These are phyloP conservation scores for Callocephalon fimbriatum DNA, from an alignment of 2,113 vertebrate species.

Conservation along the genomic window DNA sequence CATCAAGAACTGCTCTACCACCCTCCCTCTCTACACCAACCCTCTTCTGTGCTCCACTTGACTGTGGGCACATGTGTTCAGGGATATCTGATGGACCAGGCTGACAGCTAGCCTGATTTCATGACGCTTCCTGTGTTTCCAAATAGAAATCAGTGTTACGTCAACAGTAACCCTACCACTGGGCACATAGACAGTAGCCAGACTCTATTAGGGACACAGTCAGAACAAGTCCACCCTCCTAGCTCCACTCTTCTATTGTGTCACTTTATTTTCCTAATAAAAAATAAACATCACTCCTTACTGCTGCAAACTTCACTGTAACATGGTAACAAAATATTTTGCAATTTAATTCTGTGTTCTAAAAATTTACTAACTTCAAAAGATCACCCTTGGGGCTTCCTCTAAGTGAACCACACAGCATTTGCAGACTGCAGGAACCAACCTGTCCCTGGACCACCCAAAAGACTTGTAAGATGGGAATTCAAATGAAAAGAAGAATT, in stretches of 20 bases:
- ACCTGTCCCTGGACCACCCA: neutral
- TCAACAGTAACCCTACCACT: accelerated
- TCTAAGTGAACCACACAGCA: neutral
- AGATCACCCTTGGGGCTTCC: neutral
- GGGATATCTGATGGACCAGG: neutral
- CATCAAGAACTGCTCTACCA: neutral
- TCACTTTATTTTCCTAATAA: neutral
- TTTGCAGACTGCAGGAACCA: neutral
- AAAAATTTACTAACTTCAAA: neutral
- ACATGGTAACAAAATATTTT: neutral
- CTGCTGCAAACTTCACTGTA: neutral
- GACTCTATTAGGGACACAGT: neutral
- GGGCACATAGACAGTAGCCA: neutral
- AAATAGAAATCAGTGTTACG: neutral
- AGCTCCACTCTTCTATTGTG: neutral
- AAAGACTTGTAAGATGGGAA: neutral
- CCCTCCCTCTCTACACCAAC: neutral
- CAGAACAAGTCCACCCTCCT: neutral
- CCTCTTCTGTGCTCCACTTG: neutral
- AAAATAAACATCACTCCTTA: neutral
- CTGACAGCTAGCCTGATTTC: neutral
- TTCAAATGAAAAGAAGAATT: neutral
- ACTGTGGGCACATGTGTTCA: accelerated
- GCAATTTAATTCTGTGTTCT: neutral
- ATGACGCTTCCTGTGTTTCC: neutral